Evolutionary conservation across 2,113 vertebrate genomes (phyloP), one percentile per base, ranked within the genome.

Genomic region (Hippocampus guttulatus): DNA sequence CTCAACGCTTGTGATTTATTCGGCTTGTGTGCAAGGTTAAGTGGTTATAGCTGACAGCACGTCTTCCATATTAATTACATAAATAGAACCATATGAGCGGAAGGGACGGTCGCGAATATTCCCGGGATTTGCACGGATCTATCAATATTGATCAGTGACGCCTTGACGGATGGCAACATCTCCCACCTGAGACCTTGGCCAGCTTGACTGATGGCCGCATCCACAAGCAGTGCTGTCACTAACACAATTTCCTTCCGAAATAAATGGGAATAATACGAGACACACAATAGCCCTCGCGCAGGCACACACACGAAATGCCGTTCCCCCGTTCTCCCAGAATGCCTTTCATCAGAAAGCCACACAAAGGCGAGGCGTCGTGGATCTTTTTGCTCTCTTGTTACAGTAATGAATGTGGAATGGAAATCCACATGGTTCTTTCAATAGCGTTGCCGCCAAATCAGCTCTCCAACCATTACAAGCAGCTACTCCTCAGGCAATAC

Each of bases 71-170:
- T 87, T 88, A 89, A 88, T 87, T 83, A 78, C 78, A 75, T 80
- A 68, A 83, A 80, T 71, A 67, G 71, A 77, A 64, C 0, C 8
- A 41, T n/a, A 63, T 67, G 69, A 69, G 64, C 69, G 73, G 74
- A 71, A 71, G 70, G 71, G 78, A 61, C 78, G 83, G 85, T 75
- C 73, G 75, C 75, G 67, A 70, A 86, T 82, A 82, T 78, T 87
- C 82, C 77, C 83, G 43, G 52, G 80, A 79, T 85, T 71, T 74
- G 69, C 73, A 69, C 70, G 65, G 75, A 86, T 91, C 85, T 76
- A 90, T 88, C 81, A 78, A 66, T 86, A 91, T 89, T 74, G 90
- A 90, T 89, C 86, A 85, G 64, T 84, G 67, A 86, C 86, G 81
- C 75, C 71, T 88, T 88, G 87, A 89, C 84, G 82, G 83, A 90